Evolutionary conservation across 2,888 invertebrate species (phyloP).

Genomic region (Colostygia pectinataria): DNA sequence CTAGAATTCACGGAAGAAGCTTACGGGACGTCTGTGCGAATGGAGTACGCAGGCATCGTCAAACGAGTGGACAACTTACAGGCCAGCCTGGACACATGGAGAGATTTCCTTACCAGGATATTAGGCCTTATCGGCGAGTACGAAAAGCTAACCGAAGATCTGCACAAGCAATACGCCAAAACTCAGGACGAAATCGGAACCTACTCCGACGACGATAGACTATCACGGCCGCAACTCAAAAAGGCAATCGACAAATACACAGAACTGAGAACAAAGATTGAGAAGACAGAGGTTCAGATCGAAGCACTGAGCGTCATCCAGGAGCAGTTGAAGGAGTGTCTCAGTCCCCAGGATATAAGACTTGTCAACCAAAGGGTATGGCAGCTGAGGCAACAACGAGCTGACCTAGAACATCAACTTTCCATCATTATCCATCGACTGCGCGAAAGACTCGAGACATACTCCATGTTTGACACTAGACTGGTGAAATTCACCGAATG

Average conservation of each 20-base stretch:
- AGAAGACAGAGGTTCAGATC: slow-evolving; percentile 83
- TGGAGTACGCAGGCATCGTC: slow-evolving; percentile 90
- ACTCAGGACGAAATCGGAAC: slow-evolving; percentile 84
- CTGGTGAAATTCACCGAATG: slow-evolving; percentile 86
- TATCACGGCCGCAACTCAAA: slow-evolving; percentile 84
- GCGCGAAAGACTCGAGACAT: slow-evolving; percentile 88
- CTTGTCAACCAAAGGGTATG: slow-evolving; percentile 90
- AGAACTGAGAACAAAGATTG: slow-evolving; percentile 83
- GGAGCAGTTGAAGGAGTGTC: slow-evolving; percentile 92
- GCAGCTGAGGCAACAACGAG: slow-evolving; percentile 90
- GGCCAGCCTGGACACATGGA: slow-evolving; percentile 92
- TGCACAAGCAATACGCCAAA: slow-evolving; percentile 85
- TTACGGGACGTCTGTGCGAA: slow-evolving; percentile 89
- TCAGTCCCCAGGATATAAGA: slow-evolving; percentile 93
- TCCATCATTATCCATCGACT: slow-evolving; percentile 87
- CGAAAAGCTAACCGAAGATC: slow-evolving; percentile 83
- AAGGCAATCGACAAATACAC: slow-evolving; percentile 85
- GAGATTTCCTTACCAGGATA: slow-evolving; percentile 87
- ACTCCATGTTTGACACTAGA: slow-evolving; percentile 87
- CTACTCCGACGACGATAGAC: slow-evolving; percentile 80
- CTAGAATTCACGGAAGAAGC: slow-evolving; percentile 89
- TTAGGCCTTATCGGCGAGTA: slow-evolving; percentile 85
- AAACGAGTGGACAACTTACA: slow-evolving; percentile 91
- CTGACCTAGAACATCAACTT: slow-evolving; percentile 91
- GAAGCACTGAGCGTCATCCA: slow-evolving; percentile 89